Evolutionary conservation across 2,113 vertebrate species (phyloP).

Genomic region (Phoxinus phoxinus): DNA sequence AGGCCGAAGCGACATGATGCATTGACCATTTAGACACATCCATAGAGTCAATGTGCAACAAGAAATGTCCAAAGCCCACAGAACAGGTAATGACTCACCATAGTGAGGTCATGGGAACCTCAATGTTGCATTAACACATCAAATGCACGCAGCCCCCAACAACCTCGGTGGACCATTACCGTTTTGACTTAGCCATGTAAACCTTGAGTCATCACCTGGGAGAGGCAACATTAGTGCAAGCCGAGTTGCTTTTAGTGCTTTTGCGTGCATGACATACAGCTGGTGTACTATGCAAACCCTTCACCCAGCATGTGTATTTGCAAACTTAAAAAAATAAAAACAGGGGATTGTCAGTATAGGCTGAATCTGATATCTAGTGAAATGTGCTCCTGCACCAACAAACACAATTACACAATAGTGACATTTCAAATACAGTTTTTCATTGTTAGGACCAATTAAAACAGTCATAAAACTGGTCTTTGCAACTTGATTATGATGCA

Average conservation of each 20-base stretch:
- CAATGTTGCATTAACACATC: conserved; percentile 19
- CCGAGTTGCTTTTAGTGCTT: conserved; percentile 36
- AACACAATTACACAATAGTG: neutral
- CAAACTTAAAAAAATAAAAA: conserved; percentile 4
- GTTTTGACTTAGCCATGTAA: conserved; percentile 18
- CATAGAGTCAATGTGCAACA: neutral
- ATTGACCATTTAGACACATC: neutral
- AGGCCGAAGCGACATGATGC: neutral
- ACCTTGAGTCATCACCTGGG: conserved; percentile 43
- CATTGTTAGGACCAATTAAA: neutral
- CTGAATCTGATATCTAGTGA: neutral
- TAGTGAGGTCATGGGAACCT: neutral
- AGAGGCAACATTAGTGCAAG: conserved; percentile 28
- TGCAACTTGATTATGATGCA: neutral
- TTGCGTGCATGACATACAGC: conserved; percentile 15
- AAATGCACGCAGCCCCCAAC: conserved; percentile 14
- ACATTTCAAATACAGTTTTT: neutral
- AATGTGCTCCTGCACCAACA: neutral
- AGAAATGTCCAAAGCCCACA: neutral
- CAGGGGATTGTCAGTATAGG: neutral
- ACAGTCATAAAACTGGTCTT: neutral
- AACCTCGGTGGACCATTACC: conserved; percentile 38
- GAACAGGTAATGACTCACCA: conserved; percentile 36
- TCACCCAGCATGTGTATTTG: neutral
- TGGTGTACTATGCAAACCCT: conserved; percentile 34